Conservation (phyloP, 2,888 invertebrate species). For the Ormyrus thymus region DNA sequence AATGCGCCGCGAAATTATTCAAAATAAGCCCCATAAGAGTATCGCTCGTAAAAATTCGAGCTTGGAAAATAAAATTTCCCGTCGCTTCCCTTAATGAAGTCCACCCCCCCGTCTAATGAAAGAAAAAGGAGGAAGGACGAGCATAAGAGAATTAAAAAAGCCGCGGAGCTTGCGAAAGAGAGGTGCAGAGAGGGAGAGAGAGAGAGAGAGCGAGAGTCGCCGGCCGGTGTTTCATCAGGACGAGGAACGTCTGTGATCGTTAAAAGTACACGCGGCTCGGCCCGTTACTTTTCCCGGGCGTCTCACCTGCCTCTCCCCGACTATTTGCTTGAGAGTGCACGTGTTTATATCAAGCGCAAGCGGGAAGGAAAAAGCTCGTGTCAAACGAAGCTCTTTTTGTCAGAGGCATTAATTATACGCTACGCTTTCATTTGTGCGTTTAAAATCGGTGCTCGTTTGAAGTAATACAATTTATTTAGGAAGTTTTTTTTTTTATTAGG, state of each 20-base stretch:
- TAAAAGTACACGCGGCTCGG: constrained; percentile 3
- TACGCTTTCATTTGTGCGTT: too few species aligned
- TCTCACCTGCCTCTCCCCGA: too few species aligned
- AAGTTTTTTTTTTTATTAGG: too few species aligned
- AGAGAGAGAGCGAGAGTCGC: not conserved
- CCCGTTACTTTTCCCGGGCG: not conserved
- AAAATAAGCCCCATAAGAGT: too few species aligned
- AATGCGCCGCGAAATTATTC: too few species aligned
- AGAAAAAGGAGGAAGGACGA: not conserved
- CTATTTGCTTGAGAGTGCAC: not conserved
- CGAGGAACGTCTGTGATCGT: constrained; percentile 21
- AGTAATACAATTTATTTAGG: too few species aligned
- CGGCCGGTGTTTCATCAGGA: not conserved
- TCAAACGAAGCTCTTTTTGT: not conserved
- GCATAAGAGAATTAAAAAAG: constrained; percentile 4
- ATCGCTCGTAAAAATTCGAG: too few species aligned
- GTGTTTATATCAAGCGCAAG: not conserved
- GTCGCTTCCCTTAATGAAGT: constrained; percentile 8
- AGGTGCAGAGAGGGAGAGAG: not conserved
- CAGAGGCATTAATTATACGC: too few species aligned
- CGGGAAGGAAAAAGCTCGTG: not conserved
- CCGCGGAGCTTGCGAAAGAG: not conserved
- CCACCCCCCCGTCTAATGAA: not conserved
- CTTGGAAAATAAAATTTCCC: not conserved
- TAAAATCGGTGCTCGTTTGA: too few species aligned